phyloP scores from a whole-genome alignment of 1,140 invertebrate genomes.

The Euborellia annulipes region DNA sequence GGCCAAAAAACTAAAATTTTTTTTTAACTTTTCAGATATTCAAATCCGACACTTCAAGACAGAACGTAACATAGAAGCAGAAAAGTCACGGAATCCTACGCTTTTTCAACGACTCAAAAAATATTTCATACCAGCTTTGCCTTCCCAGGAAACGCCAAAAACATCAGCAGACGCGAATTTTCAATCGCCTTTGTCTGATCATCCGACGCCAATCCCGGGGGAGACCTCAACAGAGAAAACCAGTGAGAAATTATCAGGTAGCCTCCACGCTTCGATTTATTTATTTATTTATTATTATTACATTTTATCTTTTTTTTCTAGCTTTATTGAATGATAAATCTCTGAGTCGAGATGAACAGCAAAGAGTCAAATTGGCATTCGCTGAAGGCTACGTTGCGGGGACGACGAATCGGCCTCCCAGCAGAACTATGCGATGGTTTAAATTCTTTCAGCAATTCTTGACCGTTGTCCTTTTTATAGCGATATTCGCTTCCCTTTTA shows the following conservation, averaged over 20 bases:
- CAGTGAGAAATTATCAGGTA: conserved; percentile 1
- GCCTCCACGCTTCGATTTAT: not conserved
- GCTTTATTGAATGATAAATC: conserved; percentile 22
- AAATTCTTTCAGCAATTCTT: conserved; percentile 50
- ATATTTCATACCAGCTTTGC: conserved; percentile 20
- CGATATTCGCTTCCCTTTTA: conserved; percentile 58
- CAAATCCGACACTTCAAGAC: conserved; percentile 58
- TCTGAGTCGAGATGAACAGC: conserved; percentile 37
- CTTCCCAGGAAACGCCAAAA: conserved; percentile 25
- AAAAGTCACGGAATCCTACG: conserved; percentile 49
- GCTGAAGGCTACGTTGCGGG: conserved; percentile 76
- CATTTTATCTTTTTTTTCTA: conserved; percentile 6
- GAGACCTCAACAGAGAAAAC: not conserved
- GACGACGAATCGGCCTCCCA: conserved; percentile 33
- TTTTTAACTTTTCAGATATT: conserved; percentile 20
- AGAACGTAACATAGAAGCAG: conserved; percentile 46
- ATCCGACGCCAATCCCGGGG: not conserved
- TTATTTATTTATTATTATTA: not conserved
- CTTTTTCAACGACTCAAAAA: conserved; percentile 15
- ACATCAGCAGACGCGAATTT: conserved; percentile 12
- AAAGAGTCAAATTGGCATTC: conserved; percentile 71
- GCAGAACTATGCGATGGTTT: conserved; percentile 49
- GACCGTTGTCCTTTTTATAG: conserved; percentile 57
- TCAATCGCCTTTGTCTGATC: not conserved
- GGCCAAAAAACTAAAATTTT: not conserved